Percentiles rank a stretch among this genome's conserved stretches.
These are phyloP conservation scores for Metopolophium dirhodum DNA, from an alignment of 1,140 invertebrate genomes.

Conservation along the genomic window DNA sequence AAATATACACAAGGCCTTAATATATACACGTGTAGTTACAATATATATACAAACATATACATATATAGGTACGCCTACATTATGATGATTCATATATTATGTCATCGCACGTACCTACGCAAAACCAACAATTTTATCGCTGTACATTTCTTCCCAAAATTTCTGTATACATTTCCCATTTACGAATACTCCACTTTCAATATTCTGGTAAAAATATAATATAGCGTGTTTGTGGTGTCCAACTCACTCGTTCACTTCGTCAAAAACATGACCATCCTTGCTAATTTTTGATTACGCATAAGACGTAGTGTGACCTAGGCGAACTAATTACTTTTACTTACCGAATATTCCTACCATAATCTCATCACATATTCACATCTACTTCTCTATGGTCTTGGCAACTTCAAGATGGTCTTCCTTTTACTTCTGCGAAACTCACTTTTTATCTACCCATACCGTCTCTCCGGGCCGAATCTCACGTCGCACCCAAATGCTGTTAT, in stretches of 20 bases:
- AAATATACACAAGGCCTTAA: not conserved
- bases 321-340: not conserved
- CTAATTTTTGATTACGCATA: not conserved
- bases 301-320: not conserved
- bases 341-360: not conserved
- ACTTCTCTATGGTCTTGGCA: not conserved
- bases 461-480: too few relatives aligned
- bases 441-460: not conserved
- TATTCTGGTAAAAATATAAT: not conserved
- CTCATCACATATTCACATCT: not conserved
- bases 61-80: not conserved
- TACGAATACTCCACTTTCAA: not conserved
- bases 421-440: not conserved
- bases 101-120: not conserved
- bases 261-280: not conserved
- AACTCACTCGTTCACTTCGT: not conserved
- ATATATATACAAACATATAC: too few relatives aligned
- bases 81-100: not conserved
- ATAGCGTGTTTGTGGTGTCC: not conserved
- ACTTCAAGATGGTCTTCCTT: not conserved
- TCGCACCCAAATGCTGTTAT: not conserved
- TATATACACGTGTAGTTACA: not conserved
- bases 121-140: not conserved
- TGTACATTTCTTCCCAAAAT: not conserved
- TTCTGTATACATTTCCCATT: not conserved